A percentile compares a stretch with the other conserved stretches of the same genome.
phyloP scores from a whole-genome alignment of 2,797 vertebrate genomes.

The Telmatherina bonti region DNA sequence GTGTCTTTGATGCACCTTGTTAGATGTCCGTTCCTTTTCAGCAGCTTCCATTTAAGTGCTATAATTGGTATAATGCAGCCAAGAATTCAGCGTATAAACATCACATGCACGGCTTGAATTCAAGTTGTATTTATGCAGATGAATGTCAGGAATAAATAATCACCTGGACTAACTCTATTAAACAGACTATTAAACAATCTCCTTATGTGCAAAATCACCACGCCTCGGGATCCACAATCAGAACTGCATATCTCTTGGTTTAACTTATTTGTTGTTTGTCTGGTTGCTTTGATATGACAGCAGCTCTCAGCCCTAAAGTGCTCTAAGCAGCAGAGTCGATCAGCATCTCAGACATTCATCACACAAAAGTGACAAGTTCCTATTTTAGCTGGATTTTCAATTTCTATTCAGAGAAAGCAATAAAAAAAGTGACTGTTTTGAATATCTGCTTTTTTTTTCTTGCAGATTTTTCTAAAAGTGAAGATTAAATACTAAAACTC shows the following conservation, averaged over 20 bases:
- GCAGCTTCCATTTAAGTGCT: constrained; percentile 4
- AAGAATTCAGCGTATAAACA: neutral
- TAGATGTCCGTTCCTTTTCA: constrained; percentile 28
- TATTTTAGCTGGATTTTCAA: constrained; percentile 26
- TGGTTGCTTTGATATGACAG: constrained; percentile 45
- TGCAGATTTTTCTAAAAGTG: neutral
- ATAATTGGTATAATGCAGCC: constrained; percentile 17
- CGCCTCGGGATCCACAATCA: constrained; percentile 41
- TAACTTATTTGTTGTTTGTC: constrained; percentile 36
- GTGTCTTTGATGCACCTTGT: constrained; percentile 32
- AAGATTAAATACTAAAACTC: neutral
- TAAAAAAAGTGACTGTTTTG: neutral
- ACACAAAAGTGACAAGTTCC: constrained; percentile 43
- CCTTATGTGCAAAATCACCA: constrained; percentile 24
- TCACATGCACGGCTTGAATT: neutral
- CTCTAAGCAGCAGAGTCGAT: constrained; percentile 22
- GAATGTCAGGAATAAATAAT: constrained; percentile 21
- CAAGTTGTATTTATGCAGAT: neutral
- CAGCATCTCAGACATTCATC: constrained; percentile 29
- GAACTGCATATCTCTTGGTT: constrained; percentile 19
- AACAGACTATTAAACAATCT: constrained; percentile 49
- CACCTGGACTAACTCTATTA: constrained; percentile 22
- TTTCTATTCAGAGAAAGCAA: neutral
- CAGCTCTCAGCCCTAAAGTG: constrained; percentile 30
- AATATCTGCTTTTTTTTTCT: neutral